Base-by-base conservation (phyloP, 2,888 invertebrate species). In the Drosophila hamatofila region DNA sequence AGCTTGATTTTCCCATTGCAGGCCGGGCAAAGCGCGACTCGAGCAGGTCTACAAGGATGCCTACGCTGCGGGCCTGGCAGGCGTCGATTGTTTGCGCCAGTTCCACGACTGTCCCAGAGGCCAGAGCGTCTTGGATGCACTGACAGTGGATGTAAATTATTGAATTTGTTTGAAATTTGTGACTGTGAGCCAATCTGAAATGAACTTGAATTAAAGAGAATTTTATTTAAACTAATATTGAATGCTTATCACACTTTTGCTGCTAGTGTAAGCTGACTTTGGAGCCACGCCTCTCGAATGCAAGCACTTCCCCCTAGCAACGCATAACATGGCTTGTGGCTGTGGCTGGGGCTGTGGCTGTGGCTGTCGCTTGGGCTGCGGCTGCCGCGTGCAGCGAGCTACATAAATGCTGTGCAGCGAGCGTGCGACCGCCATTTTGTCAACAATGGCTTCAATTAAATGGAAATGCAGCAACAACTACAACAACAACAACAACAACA, bases 101-200 rank as follows among this genome's bases (percentile, higher is more conserved):
- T 96, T 95, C 90, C 89, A 92, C 7, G 92, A 92, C 0, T 96
- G 96, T 81, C 94, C 94, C 3, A 92, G 94, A 65, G 95, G 94
- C 3, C 93, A 94, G 61, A 95, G 95, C 1, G 86, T 96, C 33
- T 92, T 96, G 30, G 84, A 84, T 72, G 56, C 62, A 0, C 70
- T 82, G 5, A 56, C 83, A 11, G 46, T 84, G 52, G 89, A 89
- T 66, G 64, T 61, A 2, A 37, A 57, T 11, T 27, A 70, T 16
- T 81, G 21, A 51, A 16, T 35, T 35, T 5, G 4, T 6, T 18
- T 12, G n/a, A 21, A 12, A 12, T 33, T 14, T 18, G 30, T 51
- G 21, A 25, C 11, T 23, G 37, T 30, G 37, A 3, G n/a, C 54
- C 25, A 39, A 37, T 16, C 18, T 35, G n/a, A 25, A 54, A n/a